phyloP scores from a whole-genome alignment of 2,888 invertebrate genomes.

The Onchidella celtica region DNA sequence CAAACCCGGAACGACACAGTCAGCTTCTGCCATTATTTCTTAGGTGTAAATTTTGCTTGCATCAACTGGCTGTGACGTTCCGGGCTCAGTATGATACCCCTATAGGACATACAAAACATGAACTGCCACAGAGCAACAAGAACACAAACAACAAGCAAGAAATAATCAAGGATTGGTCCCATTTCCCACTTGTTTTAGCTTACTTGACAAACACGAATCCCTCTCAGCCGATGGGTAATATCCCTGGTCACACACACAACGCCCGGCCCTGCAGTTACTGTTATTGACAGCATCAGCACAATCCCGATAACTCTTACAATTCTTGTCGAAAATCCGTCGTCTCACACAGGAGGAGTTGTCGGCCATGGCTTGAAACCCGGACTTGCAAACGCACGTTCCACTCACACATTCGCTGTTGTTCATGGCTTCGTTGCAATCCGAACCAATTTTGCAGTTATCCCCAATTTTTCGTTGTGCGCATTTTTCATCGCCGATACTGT shows the following conservation, averaged over 20 bases:
- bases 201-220: conserved; percentile 30
- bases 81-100: too few species aligned
- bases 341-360: neutral
- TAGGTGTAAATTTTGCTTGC: too few species aligned
- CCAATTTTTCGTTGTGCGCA: conserved; percentile 24
- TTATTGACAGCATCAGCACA: conserved; percentile 36
- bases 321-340: neutral
- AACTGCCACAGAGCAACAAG: too few species aligned
- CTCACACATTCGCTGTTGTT: conserved; percentile 59
- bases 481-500: neutral
- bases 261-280: conserved; percentile 18
- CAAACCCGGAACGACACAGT: too few species aligned
- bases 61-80: too few species aligned
- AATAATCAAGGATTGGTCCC: too few species aligned
- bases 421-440: conserved; percentile 62
- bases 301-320: conserved; percentile 4
- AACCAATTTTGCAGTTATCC: conserved; percentile 9
- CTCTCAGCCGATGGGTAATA: neutral
- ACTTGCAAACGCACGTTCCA: conserved; percentile 35
- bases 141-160: too few species aligned
- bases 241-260: conserved; percentile 37
- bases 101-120: too few species aligned
- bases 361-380: conserved; percentile 14
- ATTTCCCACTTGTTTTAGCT: too few species aligned
- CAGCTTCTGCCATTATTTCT: too few species aligned